Evolutionary conservation across 1,140 invertebrate species (phyloP), one percentile per base, ranked within the genome.

Genomic region (Drosophila suzukii): DNA sequence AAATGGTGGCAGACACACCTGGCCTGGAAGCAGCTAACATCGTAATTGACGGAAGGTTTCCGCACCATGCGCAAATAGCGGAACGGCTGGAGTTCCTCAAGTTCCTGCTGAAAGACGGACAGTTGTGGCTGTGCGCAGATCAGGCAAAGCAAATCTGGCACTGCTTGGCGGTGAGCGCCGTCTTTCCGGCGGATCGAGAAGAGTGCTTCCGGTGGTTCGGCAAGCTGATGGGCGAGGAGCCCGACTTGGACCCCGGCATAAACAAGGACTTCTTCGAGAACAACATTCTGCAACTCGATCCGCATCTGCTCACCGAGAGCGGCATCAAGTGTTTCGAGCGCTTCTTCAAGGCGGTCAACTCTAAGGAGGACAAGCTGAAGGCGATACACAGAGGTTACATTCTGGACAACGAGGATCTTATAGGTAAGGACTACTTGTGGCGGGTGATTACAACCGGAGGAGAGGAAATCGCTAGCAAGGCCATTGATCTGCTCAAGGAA

Each of bases 181-280:
- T 98, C 2, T 98, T 98, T 92, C 93, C 96, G 4, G 96, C 96
- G 4, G 98, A 99, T 93, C 94, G 98, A 44, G 98, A 99, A 93
- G 97, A 98, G 4, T 99, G 98, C 93, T 99, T 99, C 93, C 97
- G 98, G 85, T 99, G 98, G 98, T 99, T 99, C 93, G 98, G 98
- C n/a, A 98, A 99, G 93, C 93, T 99, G 54, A 99, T 99, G 98
- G 97, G 97, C 5, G 98, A 99, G 80, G 98, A 99, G 91, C 98
- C 98, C 6, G 98, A 99, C 93, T 93, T 99, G 49, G 98, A 99
- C 93, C 98, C 98, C 13, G 97, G 98, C 80, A 98, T 99, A 66
- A 99, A 98, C 90, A 96, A 97, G 92, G 97, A 98, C 90, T 99
- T 99, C 94, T 99, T 99, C 94, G 97, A 98, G 93, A 96, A 97